Base-by-base conservation (phyloP, 2,113 vertebrate genomes). In the Natator depressus region DNA sequence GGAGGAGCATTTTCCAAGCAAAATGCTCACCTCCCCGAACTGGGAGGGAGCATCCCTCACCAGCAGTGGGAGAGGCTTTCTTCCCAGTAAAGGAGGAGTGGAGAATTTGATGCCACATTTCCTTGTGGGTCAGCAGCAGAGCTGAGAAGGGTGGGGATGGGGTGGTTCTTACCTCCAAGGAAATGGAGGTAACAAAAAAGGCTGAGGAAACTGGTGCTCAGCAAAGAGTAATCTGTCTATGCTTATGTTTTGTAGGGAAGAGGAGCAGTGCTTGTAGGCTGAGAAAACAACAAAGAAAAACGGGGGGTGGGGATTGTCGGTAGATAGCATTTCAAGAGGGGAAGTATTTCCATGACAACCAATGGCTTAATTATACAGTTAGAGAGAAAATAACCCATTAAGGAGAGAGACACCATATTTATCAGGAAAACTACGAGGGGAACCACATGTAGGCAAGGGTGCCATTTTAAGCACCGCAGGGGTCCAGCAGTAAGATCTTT, bases 341-440 rank as follows among this genome's bases (percentile, higher is more conserved):
- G 16, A 31, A 47, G 53, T 47, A 51, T 87, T 87, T 62, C 80
- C 65, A 5, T 53, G 46, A 24, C 57, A 62, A 82, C n/a, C 0
- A 0, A 72, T 72, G 19, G n/a, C 16, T 72, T 72, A 72, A 72
- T 65, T 47, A 10, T 53, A 49, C 22, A 81, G 46, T 16, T 47
- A 59, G 51, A 46, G 29, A 78, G 78, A 54, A 35, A 65, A 89
- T 1, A 55, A 54, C 31, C 12, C 53, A 50, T 47, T 29, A 22
- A 38, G 65, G 65, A 22, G 65, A 38, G n/a, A 4, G 13, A 46
- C 4, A 38, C 19, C 57, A 49, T 57, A 82, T 7, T 91, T 69
- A n/a, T 2, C 57, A 50, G 35, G 55, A 51, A 10, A 13, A 46
- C 6, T 3, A 35, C 0, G 0, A 82, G 22, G 10, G 51, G 9